These are phyloP conservation scores for Hemiscyllium ocellatum DNA, from an alignment of 2,113 vertebrate genomes.

Conservation along the genomic window DNA sequence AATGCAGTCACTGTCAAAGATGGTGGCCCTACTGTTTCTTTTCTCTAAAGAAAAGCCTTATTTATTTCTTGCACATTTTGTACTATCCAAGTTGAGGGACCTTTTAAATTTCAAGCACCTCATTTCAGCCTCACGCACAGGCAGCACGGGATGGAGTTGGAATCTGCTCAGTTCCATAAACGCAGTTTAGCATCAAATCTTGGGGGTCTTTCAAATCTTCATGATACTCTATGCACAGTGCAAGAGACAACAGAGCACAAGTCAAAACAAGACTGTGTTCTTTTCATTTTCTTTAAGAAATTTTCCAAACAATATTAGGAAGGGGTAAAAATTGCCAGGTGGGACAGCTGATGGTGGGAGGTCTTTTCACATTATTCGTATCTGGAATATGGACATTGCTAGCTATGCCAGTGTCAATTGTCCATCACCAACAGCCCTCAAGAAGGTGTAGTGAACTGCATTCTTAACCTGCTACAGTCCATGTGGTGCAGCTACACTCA, in stretches of 20 bases:
- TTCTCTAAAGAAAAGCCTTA: neutral
- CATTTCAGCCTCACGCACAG: neutral
- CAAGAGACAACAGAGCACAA: neutral
- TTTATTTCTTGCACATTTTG: neutral
- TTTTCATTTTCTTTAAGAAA: neutral
- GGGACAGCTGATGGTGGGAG: neutral
- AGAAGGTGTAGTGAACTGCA: no score
- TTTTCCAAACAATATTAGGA: neutral
- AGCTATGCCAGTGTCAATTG: no score
- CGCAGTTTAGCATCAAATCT: neutral
- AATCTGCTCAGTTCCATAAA: neutral
- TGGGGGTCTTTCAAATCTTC: neutral
- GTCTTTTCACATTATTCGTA: no score
- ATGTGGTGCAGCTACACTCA: no score
- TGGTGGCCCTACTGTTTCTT: neutral
- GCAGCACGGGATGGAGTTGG: neutral
- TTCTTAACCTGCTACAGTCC: no score
- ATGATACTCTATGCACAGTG: neutral
- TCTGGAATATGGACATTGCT: no score
- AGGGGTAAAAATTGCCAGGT: neutral
- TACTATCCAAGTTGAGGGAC: neutral
- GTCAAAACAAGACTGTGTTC: no score
- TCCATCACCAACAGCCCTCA: no score
- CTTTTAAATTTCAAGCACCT: neutral
- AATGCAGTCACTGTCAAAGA: neutral